Evolutionary conservation across 2,797 vertebrate genomes (phyloP).

Genomic region (Coendou prehensilis): DNA sequence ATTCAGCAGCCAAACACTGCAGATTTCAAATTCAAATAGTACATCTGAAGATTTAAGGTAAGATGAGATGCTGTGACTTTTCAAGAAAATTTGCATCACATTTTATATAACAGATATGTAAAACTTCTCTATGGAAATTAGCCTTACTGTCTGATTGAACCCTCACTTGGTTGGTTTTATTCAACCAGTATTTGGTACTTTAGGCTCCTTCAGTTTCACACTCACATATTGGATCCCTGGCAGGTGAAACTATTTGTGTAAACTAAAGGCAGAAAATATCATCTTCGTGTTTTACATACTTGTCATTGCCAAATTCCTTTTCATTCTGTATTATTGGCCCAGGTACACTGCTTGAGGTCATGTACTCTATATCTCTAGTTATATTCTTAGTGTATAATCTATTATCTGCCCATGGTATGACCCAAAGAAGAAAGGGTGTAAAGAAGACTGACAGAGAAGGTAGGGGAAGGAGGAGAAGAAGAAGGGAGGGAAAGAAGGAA

Average conservation of each 20-base stretch:
- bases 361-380: fast-evolving
- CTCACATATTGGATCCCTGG: neutral
- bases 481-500: neutral
- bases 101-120: neutral
- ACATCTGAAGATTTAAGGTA: neutral
- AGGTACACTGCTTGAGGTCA: neutral
- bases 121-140: neutral
- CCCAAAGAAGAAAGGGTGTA: neutral
- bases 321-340: neutral
- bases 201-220: neutral
- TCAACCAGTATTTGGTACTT: neutral
- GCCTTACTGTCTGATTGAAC: neutral
- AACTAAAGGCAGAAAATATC: neutral
- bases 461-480: neutral
- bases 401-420: fast-evolving
- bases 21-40: conserved; percentile 8
- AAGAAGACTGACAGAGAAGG: neutral
- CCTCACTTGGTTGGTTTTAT: neutral
- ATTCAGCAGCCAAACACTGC: neutral
- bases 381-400: neutral
- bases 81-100: neutral
- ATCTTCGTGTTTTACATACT: neutral
- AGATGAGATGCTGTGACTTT: neutral
- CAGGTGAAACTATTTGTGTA: neutral
- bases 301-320: neutral